Conservation (phyloP, 2,888 invertebrate genomes). For the Alsophila aescularia region DNA sequence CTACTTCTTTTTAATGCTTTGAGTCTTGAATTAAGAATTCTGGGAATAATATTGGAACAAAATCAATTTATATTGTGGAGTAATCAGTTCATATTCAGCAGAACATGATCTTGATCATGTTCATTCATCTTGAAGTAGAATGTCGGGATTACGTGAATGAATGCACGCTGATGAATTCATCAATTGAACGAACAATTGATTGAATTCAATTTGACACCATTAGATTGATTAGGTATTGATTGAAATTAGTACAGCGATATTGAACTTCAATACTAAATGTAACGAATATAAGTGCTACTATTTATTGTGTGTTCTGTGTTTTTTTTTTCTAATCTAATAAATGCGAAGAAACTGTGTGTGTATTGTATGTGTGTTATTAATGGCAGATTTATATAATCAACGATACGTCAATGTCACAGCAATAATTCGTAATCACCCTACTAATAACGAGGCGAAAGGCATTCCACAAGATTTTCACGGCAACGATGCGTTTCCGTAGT, state of each 20-base stretch:
- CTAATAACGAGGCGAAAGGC: too few species aligned
- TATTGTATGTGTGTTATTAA: too few species aligned
- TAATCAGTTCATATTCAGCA: constrained; percentile 1
- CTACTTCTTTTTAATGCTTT: constrained; percentile 47
- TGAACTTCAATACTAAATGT: not conserved
- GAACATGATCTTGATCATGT: constrained; percentile 53
- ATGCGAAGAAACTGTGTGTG: too few species aligned
- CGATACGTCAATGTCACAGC: too few species aligned
- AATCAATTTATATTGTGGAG: constrained; percentile 1
- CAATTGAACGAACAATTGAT: constrained; percentile 16
- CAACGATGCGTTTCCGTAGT: too few species aligned
- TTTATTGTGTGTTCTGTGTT: too few species aligned
- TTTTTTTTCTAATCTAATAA: too few species aligned
- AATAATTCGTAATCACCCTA: too few species aligned
- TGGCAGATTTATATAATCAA: too few species aligned
- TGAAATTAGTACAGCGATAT: not conserved
- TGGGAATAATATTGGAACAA: not conserved
- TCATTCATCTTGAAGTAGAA: constrained; percentile 51
- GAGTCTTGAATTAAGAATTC: not conserved
- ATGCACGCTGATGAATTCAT: constrained; percentile 57
- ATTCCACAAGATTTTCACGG: too few species aligned
- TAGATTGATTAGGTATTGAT: constrained; percentile 6
- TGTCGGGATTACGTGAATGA: constrained; percentile 32
- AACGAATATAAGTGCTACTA: too few species aligned
- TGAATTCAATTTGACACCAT: constrained; percentile 4